Evolutionary conservation across 2,113 vertebrate genomes (phyloP).

Genomic region (Excalfactoria chinensis): DNA sequence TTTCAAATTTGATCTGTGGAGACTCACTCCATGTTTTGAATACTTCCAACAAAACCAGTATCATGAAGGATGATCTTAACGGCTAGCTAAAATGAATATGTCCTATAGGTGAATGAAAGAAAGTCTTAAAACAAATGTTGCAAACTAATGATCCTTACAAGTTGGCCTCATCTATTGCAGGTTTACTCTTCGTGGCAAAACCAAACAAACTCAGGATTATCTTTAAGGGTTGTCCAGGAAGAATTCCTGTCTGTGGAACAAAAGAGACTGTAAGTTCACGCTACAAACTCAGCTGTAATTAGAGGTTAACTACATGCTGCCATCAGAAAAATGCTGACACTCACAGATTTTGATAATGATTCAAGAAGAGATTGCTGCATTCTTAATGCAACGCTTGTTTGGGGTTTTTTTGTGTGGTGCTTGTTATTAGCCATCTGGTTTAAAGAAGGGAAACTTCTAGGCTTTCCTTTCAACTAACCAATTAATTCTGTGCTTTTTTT

Average conservation of each 20-base stretch:
- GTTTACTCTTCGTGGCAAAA: slow-evolving; percentile 88
- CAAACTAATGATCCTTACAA: not conserved
- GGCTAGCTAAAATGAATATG: not conserved
- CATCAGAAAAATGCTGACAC: not conserved
- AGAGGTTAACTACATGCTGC: not conserved
- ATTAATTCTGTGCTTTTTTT: not conserved
- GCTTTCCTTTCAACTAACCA: not conserved
- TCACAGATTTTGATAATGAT: not conserved
- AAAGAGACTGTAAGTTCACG: slow-evolving; percentile 85
- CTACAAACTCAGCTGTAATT: not conserved
- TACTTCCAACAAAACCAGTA: not conserved
- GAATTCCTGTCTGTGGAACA: slow-evolving; percentile 85
- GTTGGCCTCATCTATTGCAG: slow-evolving; percentile 75
- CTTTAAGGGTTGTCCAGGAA: slow-evolving; percentile 82
- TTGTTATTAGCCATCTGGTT: not conserved
- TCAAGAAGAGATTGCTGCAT: not conserved
- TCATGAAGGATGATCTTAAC: not conserved
- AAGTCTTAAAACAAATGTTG: not conserved
- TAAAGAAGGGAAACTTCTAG: not conserved
- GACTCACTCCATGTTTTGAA: not conserved
- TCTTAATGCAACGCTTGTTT: not conserved
- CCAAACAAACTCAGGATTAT: slow-evolving; percentile 79
- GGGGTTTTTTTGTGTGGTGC: not conserved
- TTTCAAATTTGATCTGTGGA: not conserved
- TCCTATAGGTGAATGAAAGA: not conserved